Conservation (phyloP, 1,140 invertebrate genomes). For the Anastrepha obliqua region DNA sequence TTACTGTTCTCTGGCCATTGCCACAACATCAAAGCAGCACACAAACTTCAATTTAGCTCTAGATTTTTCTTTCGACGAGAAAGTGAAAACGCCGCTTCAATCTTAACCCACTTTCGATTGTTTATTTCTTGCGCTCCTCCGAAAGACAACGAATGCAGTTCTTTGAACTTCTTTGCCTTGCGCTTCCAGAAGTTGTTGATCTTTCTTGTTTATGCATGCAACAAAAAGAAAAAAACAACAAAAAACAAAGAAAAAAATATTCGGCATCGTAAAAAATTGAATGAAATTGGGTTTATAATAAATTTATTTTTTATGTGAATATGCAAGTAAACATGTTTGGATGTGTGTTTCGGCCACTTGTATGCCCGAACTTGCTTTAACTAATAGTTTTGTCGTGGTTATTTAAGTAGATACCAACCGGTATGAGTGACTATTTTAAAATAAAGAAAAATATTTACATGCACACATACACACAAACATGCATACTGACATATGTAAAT, state of each 20-base stretch:
- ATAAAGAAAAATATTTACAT: too few relatives aligned
- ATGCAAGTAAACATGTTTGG: too few relatives aligned
- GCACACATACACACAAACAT: too few relatives aligned
- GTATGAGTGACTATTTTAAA: too few relatives aligned
- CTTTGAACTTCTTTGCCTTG: constrained; percentile 28
- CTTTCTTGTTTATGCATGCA: neutral
- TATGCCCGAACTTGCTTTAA: too few relatives aligned
- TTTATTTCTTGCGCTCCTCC: neutral
- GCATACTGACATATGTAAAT: too few relatives aligned
- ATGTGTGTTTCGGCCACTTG: too few relatives aligned
- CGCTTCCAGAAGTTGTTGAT: constrained; percentile 40
- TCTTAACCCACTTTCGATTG: constrained; percentile 38
- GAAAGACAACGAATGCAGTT: constrained; percentile 21
- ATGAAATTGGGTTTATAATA: neutral
- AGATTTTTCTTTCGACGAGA: constrained; percentile 43
- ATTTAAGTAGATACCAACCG: neutral
- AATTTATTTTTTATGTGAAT: neutral
- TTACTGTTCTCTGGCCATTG: constrained; percentile 2
- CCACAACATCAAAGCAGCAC: neutral
- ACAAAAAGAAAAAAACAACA: neutral
- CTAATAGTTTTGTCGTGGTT: too few relatives aligned
- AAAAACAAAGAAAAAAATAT: neutral
- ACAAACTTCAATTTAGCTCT: neutral
- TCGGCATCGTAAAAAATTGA: neutral
- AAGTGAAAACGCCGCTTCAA: constrained; percentile 6